phyloP scores from a whole-genome alignment of 1,140 invertebrate genomes.

The Zaprionus ornatus region DNA sequence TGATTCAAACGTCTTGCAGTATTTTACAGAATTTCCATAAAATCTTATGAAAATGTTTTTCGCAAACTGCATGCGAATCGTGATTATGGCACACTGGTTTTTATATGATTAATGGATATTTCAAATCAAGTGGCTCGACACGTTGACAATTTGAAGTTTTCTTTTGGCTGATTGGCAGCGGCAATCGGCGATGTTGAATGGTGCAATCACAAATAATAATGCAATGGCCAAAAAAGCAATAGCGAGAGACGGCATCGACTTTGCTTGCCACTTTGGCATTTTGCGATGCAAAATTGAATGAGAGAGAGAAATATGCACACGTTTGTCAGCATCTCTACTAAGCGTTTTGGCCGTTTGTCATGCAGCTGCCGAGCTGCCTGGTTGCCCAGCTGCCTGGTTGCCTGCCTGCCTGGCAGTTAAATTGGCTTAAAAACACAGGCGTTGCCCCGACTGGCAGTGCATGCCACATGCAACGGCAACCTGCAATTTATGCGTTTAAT shows the following conservation, averaged over 20 bases:
- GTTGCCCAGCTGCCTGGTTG: too few species aligned
- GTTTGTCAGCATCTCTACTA: conserved; percentile 40
- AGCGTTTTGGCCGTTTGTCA: conserved; percentile 60
- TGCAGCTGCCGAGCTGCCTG: neutral
- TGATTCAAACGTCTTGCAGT: neutral
- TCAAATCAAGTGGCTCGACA: conserved; percentile 38
- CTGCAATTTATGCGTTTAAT: conserved; percentile 32
- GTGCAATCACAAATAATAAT: conserved; percentile 52
- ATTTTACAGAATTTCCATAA: neutral
- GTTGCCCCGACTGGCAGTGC: conserved; percentile 14
- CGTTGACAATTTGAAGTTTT: conserved; percentile 67
- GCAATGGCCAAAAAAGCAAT: conserved; percentile 10
- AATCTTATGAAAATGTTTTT: neutral
- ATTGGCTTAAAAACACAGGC: conserved; percentile 36
- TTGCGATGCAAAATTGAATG: conserved; percentile 45
- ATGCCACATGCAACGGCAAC: conserved; percentile 17
- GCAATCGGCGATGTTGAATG: conserved; percentile 56
- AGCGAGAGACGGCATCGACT: neutral
- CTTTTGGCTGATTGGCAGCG: conserved; percentile 62
- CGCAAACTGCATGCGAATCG: neutral
- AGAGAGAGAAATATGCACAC: conserved; percentile 39
- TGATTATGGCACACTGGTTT: neutral
- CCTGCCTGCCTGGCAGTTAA: conserved; percentile 14
- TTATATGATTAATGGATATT: neutral
- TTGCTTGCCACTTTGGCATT: conserved; percentile 31